Percentiles rank a stretch among this genome's conserved stretches.
Evolutionary conservation across 2,888 invertebrate genomes (phyloP).

Genomic region (Mechanitis messenoides): DNA sequence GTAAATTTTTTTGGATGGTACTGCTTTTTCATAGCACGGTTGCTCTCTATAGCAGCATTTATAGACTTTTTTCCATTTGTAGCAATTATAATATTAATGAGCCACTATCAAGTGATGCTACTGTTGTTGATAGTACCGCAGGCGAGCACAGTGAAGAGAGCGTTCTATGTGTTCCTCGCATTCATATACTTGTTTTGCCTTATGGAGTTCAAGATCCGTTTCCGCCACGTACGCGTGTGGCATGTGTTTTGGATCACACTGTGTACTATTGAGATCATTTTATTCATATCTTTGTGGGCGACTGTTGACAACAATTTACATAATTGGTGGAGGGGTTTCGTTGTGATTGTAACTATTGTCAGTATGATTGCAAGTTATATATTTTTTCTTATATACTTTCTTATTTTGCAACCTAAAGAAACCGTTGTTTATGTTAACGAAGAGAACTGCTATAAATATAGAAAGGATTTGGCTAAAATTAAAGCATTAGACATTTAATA

Average conservation of each 20-base stretch:
- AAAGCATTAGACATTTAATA: conserved; percentile 2
- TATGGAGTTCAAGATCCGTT: conserved; percentile 87
- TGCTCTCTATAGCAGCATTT: conserved; percentile 82
- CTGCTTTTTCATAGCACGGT: conserved; percentile 82
- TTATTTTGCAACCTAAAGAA: conserved; percentile 78
- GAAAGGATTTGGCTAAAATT: conserved; percentile 27
- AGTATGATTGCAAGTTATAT: conserved; percentile 77
- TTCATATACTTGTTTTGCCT: conserved; percentile 85
- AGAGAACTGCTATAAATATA: conserved; percentile 34
- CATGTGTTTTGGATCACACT: conserved; percentile 81
- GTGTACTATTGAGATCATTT: conserved; percentile 80
- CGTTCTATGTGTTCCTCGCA: conserved; percentile 83
- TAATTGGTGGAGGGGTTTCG: conserved; percentile 83
- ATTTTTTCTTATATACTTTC: conserved; percentile 80
- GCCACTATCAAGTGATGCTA: conserved; percentile 81
- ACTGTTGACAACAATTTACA: conserved; percentile 67
- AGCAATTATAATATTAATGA: conserved; percentile 75
- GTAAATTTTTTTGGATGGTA: conserved; percentile 87
- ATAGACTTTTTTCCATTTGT: conserved; percentile 80
- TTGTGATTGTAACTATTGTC: conserved; percentile 78
- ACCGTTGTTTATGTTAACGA: conserved; percentile 61
- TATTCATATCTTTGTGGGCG: conserved; percentile 83
- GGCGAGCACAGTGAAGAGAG: conserved; percentile 68
- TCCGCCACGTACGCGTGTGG: conserved; percentile 83
- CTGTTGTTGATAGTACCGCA: conserved; percentile 81